Evolutionary conservation across 2,113 vertebrate species (phyloP).

Genomic region (Mormyrus iriodes): DNA sequence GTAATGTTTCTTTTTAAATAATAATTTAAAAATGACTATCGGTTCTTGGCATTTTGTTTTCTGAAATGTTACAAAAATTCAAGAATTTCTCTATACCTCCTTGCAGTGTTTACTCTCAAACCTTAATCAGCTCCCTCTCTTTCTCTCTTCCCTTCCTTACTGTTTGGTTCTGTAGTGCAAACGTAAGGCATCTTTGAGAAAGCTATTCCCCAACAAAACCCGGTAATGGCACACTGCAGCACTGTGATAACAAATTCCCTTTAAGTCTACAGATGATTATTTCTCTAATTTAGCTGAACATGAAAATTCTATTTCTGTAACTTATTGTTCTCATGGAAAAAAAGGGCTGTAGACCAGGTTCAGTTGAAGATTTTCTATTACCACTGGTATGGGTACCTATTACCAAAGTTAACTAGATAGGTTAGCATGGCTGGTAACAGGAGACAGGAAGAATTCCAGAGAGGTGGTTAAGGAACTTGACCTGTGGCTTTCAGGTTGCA

Average conservation of each 20-base stretch:
- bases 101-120: not conserved
- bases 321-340: not conserved
- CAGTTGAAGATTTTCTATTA: not conserved
- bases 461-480: not conserved
- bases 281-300: constrained; percentile 43
- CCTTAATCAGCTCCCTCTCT: not conserved
- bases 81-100: not conserved
- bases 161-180: constrained; percentile 23
- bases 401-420: not conserved
- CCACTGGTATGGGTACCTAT: not conserved
- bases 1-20: not conserved
- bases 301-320: constrained; percentile 34
- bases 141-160: constrained; percentile 23
- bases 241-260: constrained; percentile 52
- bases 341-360: not conserved
- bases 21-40: not conserved
- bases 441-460: not conserved
- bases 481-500: not conserved
- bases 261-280: constrained; percentile 41
- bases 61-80: not conserved
- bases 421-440: not conserved
- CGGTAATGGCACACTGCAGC: constrained; percentile 52
- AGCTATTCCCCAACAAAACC: constrained; percentile 52
- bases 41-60: not conserved
- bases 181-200: constrained; percentile 51